These are phyloP conservation scores for Phortica okadai DNA, from an alignment of 2,888 invertebrate genomes.

Conservation along the genomic window DNA sequence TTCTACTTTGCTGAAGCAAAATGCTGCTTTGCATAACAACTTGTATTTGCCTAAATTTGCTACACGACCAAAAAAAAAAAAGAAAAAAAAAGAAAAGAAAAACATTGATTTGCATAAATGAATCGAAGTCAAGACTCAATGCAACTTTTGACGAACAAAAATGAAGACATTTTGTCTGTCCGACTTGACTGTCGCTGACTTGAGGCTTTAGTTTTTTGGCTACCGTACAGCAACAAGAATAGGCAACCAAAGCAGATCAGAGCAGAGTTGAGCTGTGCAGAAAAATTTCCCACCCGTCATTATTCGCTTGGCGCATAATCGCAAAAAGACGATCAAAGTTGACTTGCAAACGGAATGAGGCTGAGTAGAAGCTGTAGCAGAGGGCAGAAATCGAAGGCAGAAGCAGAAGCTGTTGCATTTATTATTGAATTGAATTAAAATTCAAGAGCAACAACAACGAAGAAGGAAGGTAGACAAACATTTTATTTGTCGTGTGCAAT, in stretches of 20 bases:
- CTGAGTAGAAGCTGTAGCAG: neutral
- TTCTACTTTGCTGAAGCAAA: neutral
- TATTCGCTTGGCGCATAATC: constrained; percentile 54
- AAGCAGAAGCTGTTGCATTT: constrained; percentile 31
- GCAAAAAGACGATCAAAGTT: constrained; percentile 49
- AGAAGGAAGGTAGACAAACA: constrained; percentile 24
- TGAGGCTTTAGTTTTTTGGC: constrained; percentile 22
- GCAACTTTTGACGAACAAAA: constrained; percentile 45
- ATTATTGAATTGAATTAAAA: constrained; percentile 67
- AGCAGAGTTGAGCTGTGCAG: constrained; percentile 46
- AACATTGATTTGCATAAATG: neutral
- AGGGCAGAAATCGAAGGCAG: neutral
- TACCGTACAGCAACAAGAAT: neutral
- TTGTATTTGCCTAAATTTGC: too few species aligned
- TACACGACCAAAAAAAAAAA: neutral
- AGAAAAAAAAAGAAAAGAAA: neutral
- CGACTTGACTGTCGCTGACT: constrained; percentile 18
- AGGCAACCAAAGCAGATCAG: constrained; percentile 66
- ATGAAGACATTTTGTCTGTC: constrained; percentile 62
- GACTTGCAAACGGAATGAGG: constrained; percentile 38
- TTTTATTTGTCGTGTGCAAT: constrained; percentile 62
- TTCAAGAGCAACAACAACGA: constrained; percentile 58
- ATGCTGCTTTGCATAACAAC: neutral
- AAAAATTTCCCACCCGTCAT: constrained; percentile 62
- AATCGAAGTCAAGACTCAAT: neutral